Evolutionary conservation across 2,113 vertebrate genomes (phyloP).

Genomic region (Bufo gargarizans): DNA sequence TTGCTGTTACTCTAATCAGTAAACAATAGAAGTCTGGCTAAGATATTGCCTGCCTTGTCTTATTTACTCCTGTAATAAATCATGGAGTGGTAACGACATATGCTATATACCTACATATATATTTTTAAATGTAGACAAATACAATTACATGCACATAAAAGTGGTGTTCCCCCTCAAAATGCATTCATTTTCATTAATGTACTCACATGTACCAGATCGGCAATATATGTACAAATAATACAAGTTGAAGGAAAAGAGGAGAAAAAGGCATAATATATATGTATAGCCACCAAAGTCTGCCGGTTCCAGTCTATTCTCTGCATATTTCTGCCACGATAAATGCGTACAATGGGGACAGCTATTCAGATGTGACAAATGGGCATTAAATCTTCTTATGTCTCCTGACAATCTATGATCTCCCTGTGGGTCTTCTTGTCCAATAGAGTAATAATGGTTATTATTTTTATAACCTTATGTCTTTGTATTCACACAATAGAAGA

Average conservation of each 20-base stretch:
- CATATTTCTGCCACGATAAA: conserved; percentile 30
- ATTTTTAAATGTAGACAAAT: conserved; percentile 12
- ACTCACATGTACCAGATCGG: background rate
- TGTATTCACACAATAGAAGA: conserved; percentile 48
- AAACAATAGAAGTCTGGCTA: background rate
- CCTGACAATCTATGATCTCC: conserved; percentile 39
- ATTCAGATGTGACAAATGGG: conserved; percentile 49
- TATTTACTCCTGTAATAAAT: background rate
- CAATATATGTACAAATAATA: background rate
- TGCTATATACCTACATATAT: background rate
- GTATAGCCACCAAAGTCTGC: background rate
- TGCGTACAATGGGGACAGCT: conserved; percentile 10
- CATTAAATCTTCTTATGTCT: conserved; percentile 31
- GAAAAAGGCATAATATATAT: background rate
- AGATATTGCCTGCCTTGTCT: background rate
- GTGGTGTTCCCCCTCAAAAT: background rate
- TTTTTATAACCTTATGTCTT: conserved; percentile 55
- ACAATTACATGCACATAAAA: conserved; percentile 2
- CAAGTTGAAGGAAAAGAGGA: background rate
- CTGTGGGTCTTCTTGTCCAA: conserved; percentile 38
- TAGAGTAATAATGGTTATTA: conserved; percentile 55
- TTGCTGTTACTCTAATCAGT: background rate
- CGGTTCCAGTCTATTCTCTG: background rate
- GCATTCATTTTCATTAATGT: background rate
- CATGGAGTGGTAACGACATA: background rate